These are phyloP conservation scores for Morpho deidamia DNA, from an alignment of 2,888 invertebrate species.

Conservation along the genomic window DNA sequence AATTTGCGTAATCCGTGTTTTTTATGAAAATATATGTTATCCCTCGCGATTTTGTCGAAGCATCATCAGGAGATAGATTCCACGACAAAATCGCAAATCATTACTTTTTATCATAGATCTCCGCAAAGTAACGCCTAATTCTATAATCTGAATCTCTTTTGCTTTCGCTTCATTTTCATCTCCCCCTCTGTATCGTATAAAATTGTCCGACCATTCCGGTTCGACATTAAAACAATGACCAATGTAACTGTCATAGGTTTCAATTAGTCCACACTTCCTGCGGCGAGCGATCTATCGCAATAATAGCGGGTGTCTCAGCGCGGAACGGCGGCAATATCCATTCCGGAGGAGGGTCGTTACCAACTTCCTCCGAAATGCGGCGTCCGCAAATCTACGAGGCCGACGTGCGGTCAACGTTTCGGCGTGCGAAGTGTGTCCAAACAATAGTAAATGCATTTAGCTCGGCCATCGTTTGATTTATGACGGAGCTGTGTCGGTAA, in stretches of 20 bases:
- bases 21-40: no score
- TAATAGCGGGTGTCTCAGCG: constrained; percentile 47
- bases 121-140: no score
- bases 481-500: constrained; percentile 73
- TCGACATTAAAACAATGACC: not conserved
- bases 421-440: constrained; percentile 63
- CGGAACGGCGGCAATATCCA: constrained; percentile 46
- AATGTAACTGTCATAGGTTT: constrained; percentile 29
- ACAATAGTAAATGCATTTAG: constrained; percentile 77
- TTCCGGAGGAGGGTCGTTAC: constrained; percentile 62
- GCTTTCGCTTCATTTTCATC: no score
- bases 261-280: constrained; percentile 59
- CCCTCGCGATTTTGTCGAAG: no score
- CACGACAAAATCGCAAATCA: no score
- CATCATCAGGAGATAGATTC: no score
- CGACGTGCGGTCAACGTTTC: constrained; percentile 27
- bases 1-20: no score
- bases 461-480: constrained; percentile 68
- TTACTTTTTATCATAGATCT: no score
- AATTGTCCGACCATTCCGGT: no score
- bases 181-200: no score
- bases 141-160: no score
- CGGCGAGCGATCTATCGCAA: constrained; percentile 28
- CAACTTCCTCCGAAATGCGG: constrained; percentile 55
- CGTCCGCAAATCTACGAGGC: constrained; percentile 40